Percentiles rank a stretch among this genome's conserved stretches.
Evolutionary conservation across 2,113 vertebrate genomes (phyloP).

Genomic region (Regulus satrapa): DNA sequence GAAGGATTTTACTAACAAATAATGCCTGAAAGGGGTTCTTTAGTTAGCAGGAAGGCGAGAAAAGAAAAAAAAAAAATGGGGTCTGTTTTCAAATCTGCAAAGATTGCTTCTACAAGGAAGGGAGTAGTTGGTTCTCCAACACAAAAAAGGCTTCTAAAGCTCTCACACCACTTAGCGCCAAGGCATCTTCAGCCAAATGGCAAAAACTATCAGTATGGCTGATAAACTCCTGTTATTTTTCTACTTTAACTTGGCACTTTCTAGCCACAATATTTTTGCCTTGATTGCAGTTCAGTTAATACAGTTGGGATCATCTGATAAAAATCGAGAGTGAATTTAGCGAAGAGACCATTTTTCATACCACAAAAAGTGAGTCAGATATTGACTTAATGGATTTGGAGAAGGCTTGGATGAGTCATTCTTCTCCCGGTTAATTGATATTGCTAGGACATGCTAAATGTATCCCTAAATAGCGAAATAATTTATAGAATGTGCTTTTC

Average conservation of each 20-base stretch:
- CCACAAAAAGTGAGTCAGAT: constrained; percentile 53
- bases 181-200: not conserved
- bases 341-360: not conserved
- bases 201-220: not conserved
- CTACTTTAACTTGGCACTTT: not conserved
- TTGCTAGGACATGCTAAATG: constrained; percentile 47
- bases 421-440: constrained; percentile 41
- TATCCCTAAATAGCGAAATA: constrained; percentile 59
- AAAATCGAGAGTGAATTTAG: constrained; percentile 43
- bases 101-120: not conserved
- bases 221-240: not conserved
- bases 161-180: not conserved
- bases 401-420: constrained; percentile 56
- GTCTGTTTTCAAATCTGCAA: not conserved
- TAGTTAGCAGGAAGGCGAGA: not conserved
- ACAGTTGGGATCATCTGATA: not conserved
- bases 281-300: not conserved
- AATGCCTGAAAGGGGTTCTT: not conserved
- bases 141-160: not conserved
- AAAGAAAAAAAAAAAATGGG: not conserved
- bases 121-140: not conserved
- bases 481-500: constrained; percentile 65
- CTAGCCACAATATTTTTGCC: not conserved
- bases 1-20: not conserved
- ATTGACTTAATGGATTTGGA: constrained; percentile 58